Evolutionary conservation across 2,797 vertebrate genomes (phyloP).

Genomic region (Amniataba percoides): DNA sequence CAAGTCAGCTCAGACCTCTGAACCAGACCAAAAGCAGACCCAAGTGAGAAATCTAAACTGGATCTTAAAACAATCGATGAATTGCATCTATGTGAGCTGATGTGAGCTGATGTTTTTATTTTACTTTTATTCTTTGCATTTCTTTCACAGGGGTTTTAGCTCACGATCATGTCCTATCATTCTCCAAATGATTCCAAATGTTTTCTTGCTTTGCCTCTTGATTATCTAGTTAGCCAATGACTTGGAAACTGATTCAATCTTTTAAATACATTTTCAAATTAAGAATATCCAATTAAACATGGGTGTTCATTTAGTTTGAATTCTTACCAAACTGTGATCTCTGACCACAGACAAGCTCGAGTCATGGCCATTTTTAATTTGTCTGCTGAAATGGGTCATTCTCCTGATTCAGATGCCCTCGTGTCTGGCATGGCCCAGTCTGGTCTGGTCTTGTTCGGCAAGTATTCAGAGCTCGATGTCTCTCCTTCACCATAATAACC

Average conservation of each 20-base stretch:
- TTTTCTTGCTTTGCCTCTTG: slow-evolving; percentile 26
- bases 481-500: slow-evolving; percentile 64
- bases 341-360: slow-evolving; percentile 8
- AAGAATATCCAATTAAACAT: slow-evolving; percentile 18
- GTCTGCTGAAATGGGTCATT: slow-evolving; percentile 30
- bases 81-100: slow-evolving; percentile 38
- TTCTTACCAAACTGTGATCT: neutral
- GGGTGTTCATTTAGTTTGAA: slow-evolving; percentile 21
- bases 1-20: slow-evolving; percentile 7
- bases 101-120: slow-evolving; percentile 56
- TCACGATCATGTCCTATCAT: slow-evolving; percentile 26
- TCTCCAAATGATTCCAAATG: slow-evolving; percentile 12
- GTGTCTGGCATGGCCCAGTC: slow-evolving; percentile 28
- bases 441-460: slow-evolving; percentile 68
- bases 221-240: slow-evolving; percentile 20
- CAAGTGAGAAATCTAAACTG: slow-evolving; percentile 37
- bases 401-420: slow-evolving; percentile 1
- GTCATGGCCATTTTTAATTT: slow-evolving; percentile 28
- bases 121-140: slow-evolving; percentile 61
- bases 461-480: slow-evolving; percentile 55
- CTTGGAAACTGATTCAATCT: slow-evolving; percentile 15
- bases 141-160: slow-evolving; percentile 54
- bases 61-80: slow-evolving; percentile 38
- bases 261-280: slow-evolving; percentile 15
- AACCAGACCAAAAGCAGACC: slow-evolving; percentile 33